Conservation (phyloP, 2,888 invertebrate species). For the Physocephala rufipes region DNA sequence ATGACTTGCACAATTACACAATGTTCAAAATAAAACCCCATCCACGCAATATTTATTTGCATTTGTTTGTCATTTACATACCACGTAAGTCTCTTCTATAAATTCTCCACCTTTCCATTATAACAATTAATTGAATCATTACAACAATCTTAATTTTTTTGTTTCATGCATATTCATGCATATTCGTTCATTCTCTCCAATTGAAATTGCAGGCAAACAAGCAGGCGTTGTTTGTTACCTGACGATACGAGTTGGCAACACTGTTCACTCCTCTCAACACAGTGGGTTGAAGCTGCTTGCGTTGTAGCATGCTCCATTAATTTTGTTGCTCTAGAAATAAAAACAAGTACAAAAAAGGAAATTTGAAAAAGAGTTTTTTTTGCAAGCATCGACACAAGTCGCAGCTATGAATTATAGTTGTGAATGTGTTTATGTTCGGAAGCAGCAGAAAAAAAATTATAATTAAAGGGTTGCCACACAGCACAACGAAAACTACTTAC, state of each 20-base stretch:
- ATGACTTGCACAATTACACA: no score
- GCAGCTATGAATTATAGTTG: constrained; percentile 24
- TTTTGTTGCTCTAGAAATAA: constrained; percentile 49
- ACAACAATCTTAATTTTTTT: no score
- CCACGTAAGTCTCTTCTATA: neutral
- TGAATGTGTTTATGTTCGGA: neutral
- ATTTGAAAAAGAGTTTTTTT: no score
- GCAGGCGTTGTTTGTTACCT: constrained; percentile 9
- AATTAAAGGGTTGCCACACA: constrained; percentile 30
- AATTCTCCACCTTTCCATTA: constrained; percentile 6
- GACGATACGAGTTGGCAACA: constrained; percentile 45
- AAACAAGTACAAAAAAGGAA: constrained; percentile 36
- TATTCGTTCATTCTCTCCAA: neutral
- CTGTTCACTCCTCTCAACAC: constrained; percentile 36
- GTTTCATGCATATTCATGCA: constrained; percentile 18
- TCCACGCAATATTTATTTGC: constrained; percentile 2
- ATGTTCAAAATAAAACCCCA: no score
- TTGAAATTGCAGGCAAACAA: neutral
- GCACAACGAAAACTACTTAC: neutral
- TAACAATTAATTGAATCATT: neutral
- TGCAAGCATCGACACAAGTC: constrained; percentile 26
- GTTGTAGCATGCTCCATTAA: constrained; percentile 47
- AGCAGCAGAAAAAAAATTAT: constrained; percentile 1
- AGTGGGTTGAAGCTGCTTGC: constrained; percentile 26
- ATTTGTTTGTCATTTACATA: neutral